Evolutionary conservation across 2,888 invertebrate genomes (phyloP).

Genomic region (Acronicta aceris): DNA sequence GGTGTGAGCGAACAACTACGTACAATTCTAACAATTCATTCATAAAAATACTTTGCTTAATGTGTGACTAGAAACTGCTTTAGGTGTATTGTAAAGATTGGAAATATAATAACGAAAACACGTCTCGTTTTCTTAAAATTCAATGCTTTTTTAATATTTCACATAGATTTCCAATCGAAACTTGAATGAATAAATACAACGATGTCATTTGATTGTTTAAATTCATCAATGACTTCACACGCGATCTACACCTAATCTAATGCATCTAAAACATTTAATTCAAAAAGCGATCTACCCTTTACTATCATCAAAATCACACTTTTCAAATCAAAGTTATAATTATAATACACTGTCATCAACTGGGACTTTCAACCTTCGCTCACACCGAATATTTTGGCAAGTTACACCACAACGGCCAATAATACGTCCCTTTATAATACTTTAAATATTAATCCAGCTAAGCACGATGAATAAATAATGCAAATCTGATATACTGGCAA

Average conservation of each 20-base stretch:
- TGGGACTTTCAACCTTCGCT: conserved; percentile 60
- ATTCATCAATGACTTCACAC: conserved; percentile 26
- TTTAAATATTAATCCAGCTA: conserved; percentile 72
- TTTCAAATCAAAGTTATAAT: conserved; percentile 29
- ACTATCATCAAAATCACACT: conserved; percentile 28
- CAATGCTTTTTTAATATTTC: conserved; percentile 21
- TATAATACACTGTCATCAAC: conserved; percentile 8
- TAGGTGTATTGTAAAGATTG: conserved; percentile 55
- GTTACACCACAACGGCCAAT: conserved; percentile 56
- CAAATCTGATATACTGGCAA: conserved; percentile 64
- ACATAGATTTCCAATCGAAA: conserved; percentile 34
- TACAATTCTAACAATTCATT: conserved; percentile 45
- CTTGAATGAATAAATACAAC: conserved; percentile 10
- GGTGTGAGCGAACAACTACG: conserved; percentile 74
- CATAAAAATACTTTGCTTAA: conserved; percentile 56
- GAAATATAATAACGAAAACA: conserved; percentile 31
- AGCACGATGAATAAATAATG: conserved; percentile 76
- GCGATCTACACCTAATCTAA: conserved; percentile 44
- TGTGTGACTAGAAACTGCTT: conserved; percentile 70
- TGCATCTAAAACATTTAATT: conserved; percentile 54
- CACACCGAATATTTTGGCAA: conserved; percentile 84
- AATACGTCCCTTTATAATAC: conserved; percentile 54
- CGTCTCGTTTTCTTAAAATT: neutral
- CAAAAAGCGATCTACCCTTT: conserved; percentile 42
- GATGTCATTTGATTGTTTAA: conserved; percentile 4